Base-by-base conservation (phyloP, 2,797 vertebrate species). In the Hippocampus kuda region DNA sequence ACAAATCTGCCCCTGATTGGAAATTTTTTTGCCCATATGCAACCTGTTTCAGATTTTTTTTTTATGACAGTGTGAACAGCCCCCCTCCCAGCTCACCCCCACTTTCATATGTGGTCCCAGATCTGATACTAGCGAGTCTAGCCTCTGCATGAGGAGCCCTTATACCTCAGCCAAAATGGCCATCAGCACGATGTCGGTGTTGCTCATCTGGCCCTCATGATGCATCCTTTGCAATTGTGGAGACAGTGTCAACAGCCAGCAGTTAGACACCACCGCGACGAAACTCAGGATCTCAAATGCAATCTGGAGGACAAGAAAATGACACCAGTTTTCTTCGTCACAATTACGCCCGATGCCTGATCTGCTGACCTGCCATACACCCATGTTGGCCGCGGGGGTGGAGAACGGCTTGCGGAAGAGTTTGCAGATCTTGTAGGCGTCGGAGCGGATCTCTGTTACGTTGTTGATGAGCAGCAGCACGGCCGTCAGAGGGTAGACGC, bases 261-360 rank as follows among this genome's bases (percentile, higher is more conserved):
- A 93, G 88, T 93, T 93, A 53, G 92, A 90, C 41, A 93, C 83
- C 1, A 93, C 91, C 0, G 92, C 92, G 68, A 91, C 79, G 8
- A 90, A 93, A 34, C 91, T 91, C 73, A 93, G 71, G 51, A 90
- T 72, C 85, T 93, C 91, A 67, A 93, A 92, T 0, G 92, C 92
- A 0, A 73, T 65, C 92, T 93, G 84, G 61, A 72, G 70, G 42
- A 65, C 26, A 68, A 18, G 54, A 79, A 68, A 62, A 38, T 3
- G 24, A 22, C 12, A 9, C 9, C 2, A 63, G 48, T 22, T 9
- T 46, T 71, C 70, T 0, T 16, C 22, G 10, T 44, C 51, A 18
- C 53, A 41, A 41, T 27, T 65, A 65, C 41, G 18, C 2, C 0
- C 56, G 30, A 49, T 11, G 34, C 54, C 49, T 56, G 61, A 54